Evolutionary conservation across 2,888 invertebrate species (phyloP), one percentile per base, ranked within the genome.

Genomic region (Ganaspis brasiliensis): DNA sequence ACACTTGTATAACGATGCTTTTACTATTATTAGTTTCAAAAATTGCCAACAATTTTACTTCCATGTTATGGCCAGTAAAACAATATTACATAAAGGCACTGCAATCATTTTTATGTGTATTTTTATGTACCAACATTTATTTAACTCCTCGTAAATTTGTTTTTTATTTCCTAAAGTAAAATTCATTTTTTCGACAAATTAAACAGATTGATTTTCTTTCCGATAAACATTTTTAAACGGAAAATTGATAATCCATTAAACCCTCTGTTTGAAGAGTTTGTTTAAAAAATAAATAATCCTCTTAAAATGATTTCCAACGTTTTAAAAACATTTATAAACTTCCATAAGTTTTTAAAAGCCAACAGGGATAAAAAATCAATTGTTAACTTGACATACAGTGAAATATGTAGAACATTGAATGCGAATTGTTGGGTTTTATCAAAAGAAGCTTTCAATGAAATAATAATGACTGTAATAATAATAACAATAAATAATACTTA

Each of bases 401-500:
- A 31, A 31, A 31, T 31, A 31, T 31, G 52, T 19, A 52, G 8
- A 19, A 52, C 9, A 52, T 16, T 52, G 52, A 52, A 52, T 16
- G 9, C 16, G 52, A 52, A 19, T 52, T 52, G 52, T 52, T 52
- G 52, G 16, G 16, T 52, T 9, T 52, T 52, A 19, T 52, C 52
- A 61, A 37, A 16, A 6, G 37, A 1, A 37, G 61, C 2, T 19
- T 37, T 37, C 14, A 61, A 63, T 63, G 19, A 21, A 63, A 37
- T 40, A 37, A 37, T 63, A 19, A 52, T 16, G 52, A 16, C 19
- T 16, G 9, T 52, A 31, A 52, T 52, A 37, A 37, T 37, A 63
- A 63, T 63, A 63, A 63, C 37, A 37, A 12, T 63, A 63, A 63
- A 63, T 63, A 37, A 63, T 31, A 16, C 61, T 63, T 63, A 37